Base-by-base conservation (phyloP, 2,797 vertebrate genomes). In the Cichlasoma orientale region DNA sequence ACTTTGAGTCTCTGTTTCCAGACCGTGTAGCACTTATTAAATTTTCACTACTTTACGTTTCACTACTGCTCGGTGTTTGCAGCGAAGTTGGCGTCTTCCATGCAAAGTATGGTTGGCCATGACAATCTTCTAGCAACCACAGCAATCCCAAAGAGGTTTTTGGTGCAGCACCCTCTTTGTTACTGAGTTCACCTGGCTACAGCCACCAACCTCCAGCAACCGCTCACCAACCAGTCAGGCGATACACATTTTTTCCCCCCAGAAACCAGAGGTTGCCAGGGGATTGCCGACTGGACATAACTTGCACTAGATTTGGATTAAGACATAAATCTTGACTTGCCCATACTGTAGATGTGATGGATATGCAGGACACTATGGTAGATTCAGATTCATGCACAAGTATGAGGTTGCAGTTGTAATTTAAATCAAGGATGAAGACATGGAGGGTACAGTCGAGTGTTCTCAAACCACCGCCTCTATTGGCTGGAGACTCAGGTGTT, bases 371-470 rank as follows among this genome's bases (percentile, higher is more conserved):
- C 19, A 19, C 13, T 47, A 47, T 18, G 14, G 44, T 47, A 50
- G 47, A 50, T 5, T 36, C 41, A 57, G n/a, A 38, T 38, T 38
- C 36, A 31, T 19, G 25, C 16, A 50, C 18, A 55, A 25, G 55
- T 36, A 36, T 14, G 50, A 19, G 75, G 36, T 66, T 66, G 50
- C 50, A 75, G 52, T 33, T 41, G 58, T 44, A 21, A 21, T 52
- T 52, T 68, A 56, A 79, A 72, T 57, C 16, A 21, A 21, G 38
- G 58, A 68, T 68, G 54, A 57, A 69, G 31, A 70, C 27, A 50
- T 18, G 33, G 38, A 47, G n/a, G 19, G 53, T 38, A 6, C 33
- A 38, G 73, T 21, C 9, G 31, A 54, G 31, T 41, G 52, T 19
- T n/a, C 23, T 36, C 13, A 56, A 52, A 71, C 50, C 56, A 10